Evolutionary conservation across 2,113 vertebrate species (phyloP).

Genomic region (Urocynchramus pylzowi): DNA sequence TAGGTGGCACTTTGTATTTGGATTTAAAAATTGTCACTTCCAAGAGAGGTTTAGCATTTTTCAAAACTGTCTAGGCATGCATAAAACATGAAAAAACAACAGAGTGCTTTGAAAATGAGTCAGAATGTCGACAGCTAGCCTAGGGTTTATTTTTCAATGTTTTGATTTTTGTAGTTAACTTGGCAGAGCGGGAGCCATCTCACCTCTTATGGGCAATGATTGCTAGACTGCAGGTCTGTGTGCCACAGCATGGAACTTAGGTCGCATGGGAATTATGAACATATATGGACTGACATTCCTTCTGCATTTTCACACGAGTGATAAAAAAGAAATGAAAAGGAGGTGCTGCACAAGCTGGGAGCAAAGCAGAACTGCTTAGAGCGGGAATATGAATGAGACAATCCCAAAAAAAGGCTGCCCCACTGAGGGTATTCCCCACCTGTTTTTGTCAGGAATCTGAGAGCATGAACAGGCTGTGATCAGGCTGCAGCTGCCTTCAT

Average conservation of each 20-base stretch:
- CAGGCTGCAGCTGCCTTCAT: too few relatives aligned
- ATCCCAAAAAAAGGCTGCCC: background rate
- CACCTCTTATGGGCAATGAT: background rate
- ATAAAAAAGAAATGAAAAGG: background rate
- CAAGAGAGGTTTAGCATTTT: background rate
- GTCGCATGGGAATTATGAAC: background rate
- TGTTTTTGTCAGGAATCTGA: background rate
- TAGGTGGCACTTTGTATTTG: background rate
- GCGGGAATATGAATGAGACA: rapidly evolving
- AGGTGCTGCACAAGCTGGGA: background rate
- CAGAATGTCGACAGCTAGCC: background rate
- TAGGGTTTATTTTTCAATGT: background rate
- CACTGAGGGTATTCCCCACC: background rate
- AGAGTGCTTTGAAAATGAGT: background rate
- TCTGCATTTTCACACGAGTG: background rate
- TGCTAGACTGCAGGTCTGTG: background rate
- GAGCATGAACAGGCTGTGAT: background rate
- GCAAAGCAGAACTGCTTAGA: background rate
- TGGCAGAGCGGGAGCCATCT: background rate
- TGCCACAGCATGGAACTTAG: background rate
- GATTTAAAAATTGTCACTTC: background rate
- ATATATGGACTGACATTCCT: background rate
- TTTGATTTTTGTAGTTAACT: background rate
- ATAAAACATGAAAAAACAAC: background rate
- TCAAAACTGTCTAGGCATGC: background rate